Percentiles rank a stretch among this genome's conserved stretches.
phyloP scores from a whole-genome alignment of 2,797 vertebrate genomes.

The Pseudocheirus occidentalis region DNA sequence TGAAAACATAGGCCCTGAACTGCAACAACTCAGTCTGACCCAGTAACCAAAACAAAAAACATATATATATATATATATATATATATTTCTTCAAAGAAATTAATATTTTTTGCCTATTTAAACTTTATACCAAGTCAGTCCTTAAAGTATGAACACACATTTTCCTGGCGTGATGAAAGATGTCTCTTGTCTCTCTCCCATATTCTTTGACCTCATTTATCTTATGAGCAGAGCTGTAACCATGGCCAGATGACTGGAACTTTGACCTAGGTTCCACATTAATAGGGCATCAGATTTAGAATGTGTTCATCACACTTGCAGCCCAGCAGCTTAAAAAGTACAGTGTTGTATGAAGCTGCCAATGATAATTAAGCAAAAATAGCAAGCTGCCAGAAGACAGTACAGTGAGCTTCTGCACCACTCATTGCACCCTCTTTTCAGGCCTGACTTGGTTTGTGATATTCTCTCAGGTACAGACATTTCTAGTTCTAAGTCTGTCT shows the following conservation, averaged over 20 bases:
- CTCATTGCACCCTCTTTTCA: neutral
- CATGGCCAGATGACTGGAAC: neutral
- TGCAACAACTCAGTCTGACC: neutral
- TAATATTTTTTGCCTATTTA: neutral
- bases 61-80: too few relatives aligned
- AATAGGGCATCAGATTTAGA: neutral
- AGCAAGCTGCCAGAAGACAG: neutral
- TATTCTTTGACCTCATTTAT: neutral
- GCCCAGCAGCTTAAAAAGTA: neutral
- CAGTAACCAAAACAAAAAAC: neutral
- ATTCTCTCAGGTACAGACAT: neutral
- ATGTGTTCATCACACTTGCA: neutral
- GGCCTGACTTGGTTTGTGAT: neutral
- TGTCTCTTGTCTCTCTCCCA: neutral
- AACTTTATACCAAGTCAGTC: neutral
- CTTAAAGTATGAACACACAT: neutral
- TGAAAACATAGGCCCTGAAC: neutral
- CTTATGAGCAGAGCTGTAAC: neutral
- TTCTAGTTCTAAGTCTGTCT: neutral
- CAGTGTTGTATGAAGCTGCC: neutral
- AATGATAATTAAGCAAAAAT: neutral
- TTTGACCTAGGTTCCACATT: neutral
- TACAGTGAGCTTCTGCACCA: neutral
- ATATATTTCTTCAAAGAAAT: neutral
- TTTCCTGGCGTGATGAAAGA: neutral